A percentile compares a stretch with the other conserved stretches of the same genome.
These are phyloP conservation scores for Scaptomyza polygonia DNA, from an alignment of 2,888 invertebrate species.

Conservation along the genomic window DNA sequence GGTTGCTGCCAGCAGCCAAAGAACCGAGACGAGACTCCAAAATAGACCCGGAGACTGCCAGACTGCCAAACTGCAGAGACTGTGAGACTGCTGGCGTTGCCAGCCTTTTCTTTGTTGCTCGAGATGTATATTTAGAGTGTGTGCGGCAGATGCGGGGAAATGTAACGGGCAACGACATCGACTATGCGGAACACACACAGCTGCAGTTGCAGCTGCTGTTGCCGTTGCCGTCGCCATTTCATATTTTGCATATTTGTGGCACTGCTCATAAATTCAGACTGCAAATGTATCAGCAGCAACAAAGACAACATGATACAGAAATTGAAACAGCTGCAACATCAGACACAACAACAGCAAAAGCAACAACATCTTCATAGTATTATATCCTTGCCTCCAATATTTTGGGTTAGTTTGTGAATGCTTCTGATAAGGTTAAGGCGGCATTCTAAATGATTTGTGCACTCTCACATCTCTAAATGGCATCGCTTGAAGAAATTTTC, in stretches of 20 bases:
- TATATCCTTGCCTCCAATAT: conserved; percentile 1
- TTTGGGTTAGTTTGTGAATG: conserved; percentile 5
- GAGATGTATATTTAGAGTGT: conserved; percentile 4
- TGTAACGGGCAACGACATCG: conserved; percentile 23
- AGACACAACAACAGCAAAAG: conserved; percentile 5
- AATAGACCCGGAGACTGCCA: background rate
- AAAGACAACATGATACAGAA: background rate
- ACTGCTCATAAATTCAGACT: conserved; percentile 61
- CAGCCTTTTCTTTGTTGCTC: conserved; percentile 43
- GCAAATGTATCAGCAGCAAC: no score
- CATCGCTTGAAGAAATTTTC: conserved; percentile 14
- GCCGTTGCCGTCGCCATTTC: conserved; percentile 30
- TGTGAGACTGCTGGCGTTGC: conserved; percentile 9
- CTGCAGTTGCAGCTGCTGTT: conserved; percentile 10
- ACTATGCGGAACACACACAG: background rate
- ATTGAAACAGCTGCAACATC: conserved; percentile 4
- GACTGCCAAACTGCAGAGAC: conserved; percentile 15
- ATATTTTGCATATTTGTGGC: conserved; percentile 68
- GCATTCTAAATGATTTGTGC: conserved; percentile 47
- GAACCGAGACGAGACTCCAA: conserved; percentile 16
- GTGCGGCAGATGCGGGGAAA: background rate
- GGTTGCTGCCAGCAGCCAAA: conserved; percentile 53
- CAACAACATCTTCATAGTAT: background rate
- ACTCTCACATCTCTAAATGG: conserved; percentile 36
- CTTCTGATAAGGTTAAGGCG: conserved; percentile 47